Evolutionary conservation across 2,113 vertebrate genomes (phyloP).

Genomic region (Colaptes auratus): DNA sequence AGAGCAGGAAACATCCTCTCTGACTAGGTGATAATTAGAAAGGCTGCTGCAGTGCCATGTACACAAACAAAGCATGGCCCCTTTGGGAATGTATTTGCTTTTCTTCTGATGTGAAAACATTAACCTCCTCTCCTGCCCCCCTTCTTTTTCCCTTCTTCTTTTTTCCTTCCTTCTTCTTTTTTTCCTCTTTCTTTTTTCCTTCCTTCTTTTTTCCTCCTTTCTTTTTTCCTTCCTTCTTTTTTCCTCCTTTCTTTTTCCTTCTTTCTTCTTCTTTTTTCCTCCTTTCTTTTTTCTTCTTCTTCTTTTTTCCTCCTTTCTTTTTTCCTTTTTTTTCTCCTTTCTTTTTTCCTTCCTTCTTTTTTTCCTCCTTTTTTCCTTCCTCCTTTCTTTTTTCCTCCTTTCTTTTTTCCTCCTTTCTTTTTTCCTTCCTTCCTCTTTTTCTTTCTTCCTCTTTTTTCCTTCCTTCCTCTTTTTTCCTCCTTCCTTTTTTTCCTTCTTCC

Average conservation of each 20-base stretch:
- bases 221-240: background rate
- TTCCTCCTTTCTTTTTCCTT: too few species aligned
- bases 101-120: background rate
- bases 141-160: background rate
- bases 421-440: background rate
- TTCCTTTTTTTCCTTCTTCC: too few species aligned
- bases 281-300: background rate
- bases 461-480: background rate
- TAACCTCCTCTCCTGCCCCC: background rate
- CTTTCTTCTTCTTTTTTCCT: too few species aligned
- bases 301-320: background rate
- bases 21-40: constrained; percentile 35
- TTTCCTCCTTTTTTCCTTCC: background rate
- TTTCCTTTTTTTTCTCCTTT: background rate
- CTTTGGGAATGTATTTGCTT: background rate
- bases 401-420: background rate
- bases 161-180: too few species aligned
- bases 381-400: background rate
- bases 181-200: too few species aligned
- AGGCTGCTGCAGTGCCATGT: background rate
- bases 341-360: too few species aligned
- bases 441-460: background rate
- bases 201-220: background rate
- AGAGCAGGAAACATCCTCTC: background rate
- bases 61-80: background rate